Evolutionary conservation across 2,797 vertebrate genomes (phyloP).

Genomic region (Bradypodion pumilum): DNA sequence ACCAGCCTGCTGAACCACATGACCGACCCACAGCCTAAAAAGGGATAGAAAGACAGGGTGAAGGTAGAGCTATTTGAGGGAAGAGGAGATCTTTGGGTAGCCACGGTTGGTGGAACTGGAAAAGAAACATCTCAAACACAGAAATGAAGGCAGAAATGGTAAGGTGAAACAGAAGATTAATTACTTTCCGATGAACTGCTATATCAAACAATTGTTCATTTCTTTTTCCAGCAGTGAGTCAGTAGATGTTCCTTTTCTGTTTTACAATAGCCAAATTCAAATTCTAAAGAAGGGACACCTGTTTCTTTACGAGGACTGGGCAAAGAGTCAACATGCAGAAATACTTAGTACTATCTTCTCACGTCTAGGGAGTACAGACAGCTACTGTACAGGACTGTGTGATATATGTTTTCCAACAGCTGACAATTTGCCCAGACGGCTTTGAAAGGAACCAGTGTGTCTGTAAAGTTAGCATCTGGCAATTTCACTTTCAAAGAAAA

Average conservation of each 20-base stretch:
- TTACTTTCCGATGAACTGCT: background rate
- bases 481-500: background rate
- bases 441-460: background rate
- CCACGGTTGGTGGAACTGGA: too few species aligned
- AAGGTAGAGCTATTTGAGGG: background rate
- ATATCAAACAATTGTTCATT: background rate
- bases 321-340: background rate
- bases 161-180: background rate
- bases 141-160: background rate
- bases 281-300: background rate
- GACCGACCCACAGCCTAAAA: too few species aligned
- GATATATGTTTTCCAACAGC: background rate
- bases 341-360: background rate
- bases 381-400: background rate
- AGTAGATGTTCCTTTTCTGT: background rate
- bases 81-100: too few species aligned
- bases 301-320: background rate
- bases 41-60: background rate
- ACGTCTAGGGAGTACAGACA: background rate
- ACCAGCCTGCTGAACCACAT: too few species aligned
- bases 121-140: too few species aligned
- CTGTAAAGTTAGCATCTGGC: background rate
- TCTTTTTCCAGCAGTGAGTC: background rate
- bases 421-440: background rate
- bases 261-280: background rate